phyloP scores from a whole-genome alignment of 2,113 vertebrate genomes.

The Xyrauchen texanus region DNA sequence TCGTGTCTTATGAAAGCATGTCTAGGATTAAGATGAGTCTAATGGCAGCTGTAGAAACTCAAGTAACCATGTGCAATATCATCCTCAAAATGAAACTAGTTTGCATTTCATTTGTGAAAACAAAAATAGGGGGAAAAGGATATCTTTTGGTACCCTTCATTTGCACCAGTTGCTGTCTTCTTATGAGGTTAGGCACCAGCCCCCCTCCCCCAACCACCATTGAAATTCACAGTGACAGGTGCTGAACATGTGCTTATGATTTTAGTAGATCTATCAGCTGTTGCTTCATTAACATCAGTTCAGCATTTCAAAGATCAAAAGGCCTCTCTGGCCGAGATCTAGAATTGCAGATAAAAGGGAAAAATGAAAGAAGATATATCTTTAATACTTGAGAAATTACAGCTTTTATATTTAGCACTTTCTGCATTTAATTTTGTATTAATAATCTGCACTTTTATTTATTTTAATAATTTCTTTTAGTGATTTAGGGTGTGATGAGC shows the following conservation, averaged over 20 bases:
- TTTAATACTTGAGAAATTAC: no score
- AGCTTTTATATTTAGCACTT: no score
- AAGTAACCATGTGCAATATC: neutral
- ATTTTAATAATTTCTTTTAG: no score
- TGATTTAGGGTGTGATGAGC: no score
- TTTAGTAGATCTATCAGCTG: no score
- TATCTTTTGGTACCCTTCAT: neutral
- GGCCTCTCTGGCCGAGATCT: neutral
- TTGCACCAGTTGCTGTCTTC: neutral
- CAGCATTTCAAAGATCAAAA: no score
- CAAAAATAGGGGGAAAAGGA: neutral
- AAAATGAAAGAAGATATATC: no score
- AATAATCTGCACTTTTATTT: no score
- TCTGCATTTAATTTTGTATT: no score
- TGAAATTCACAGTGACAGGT: no score
- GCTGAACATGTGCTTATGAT: no score
- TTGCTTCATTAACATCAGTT: no score
- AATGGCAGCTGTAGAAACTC: constrained; percentile 41
- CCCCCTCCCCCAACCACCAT: constrained; percentile 47
- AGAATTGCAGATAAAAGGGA: neutral
- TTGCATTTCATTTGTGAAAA: neutral
- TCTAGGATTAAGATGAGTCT: neutral
- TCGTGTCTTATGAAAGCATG: constrained; percentile 35
- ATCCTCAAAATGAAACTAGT: neutral
- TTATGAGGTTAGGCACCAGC: constrained; percentile 36